phyloP scores from a whole-genome alignment of 2,113 vertebrate genomes.

The Pangasianodon gigas region DNA sequence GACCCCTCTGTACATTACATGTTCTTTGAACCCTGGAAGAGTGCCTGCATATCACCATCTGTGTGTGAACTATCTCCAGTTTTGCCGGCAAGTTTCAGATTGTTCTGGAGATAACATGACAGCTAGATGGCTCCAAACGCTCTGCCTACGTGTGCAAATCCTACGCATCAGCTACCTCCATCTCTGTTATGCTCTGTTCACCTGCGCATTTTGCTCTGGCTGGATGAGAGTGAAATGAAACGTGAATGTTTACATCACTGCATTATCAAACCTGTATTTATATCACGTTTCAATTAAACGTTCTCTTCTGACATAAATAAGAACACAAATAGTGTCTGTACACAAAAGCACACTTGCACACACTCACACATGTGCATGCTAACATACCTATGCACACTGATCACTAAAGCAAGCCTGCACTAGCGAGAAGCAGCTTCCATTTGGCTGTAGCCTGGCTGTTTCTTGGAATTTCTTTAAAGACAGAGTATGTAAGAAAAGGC shows the following conservation, averaged over 20 bases:
- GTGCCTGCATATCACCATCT: conserved; percentile 25
- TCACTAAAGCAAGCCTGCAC: conserved; percentile 7
- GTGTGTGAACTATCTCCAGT: conserved; percentile 30
- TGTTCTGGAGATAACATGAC: conserved; percentile 49
- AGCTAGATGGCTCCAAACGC: conserved; percentile 39
- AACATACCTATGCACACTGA: not conserved
- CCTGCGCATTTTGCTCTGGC: conserved; percentile 16
- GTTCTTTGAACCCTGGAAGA: conserved; percentile 1
- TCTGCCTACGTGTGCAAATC: conserved; percentile 43
- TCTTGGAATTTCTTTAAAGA: conserved; percentile 28
- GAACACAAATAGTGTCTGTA: not conserved
- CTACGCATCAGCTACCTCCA: conserved; percentile 36
- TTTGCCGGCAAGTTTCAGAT: conserved; percentile 41
- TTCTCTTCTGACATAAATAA: not conserved
- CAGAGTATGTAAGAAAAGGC: not conserved
- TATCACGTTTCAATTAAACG: conserved; percentile 18
- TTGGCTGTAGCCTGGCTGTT: not conserved
- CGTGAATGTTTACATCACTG: conserved; percentile 34
- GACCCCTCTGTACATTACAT: not conserved
- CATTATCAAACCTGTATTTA: conserved; percentile 10
- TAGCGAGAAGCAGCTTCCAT: not conserved
- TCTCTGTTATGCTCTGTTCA: conserved; percentile 26
- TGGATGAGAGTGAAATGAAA: conserved; percentile 26
- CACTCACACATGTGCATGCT: not conserved
- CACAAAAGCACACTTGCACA: not conserved